Base-by-base conservation (phyloP, 1,140 invertebrate genomes). In the Galleria mellonella region DNA sequence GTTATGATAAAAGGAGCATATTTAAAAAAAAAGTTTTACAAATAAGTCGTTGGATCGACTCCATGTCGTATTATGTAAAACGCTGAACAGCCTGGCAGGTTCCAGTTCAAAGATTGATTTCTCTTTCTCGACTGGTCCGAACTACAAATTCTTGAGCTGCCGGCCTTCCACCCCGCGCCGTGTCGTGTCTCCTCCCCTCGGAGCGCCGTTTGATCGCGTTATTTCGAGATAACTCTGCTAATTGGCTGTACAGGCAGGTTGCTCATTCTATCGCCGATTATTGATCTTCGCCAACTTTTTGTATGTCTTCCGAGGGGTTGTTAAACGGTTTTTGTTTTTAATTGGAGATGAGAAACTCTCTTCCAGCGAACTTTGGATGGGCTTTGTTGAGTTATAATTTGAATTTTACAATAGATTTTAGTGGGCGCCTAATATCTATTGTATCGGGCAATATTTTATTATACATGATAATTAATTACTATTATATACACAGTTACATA, bases 41-140 rank as follows among this genome's bases (percentile, higher is more conserved):
- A 6, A 23, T 3, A 23, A 23, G 6, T 12, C 33, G 32, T 43
- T 41, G 43, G 37, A 43, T 46, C 31, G 47, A 33, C 14, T 33
- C 50, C 51, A 62, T 58, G 35, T 66, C 61, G 64, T 51, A 28
- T 5, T 0, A 1, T 40, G 4, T 55, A 63, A 65, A 55, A 13
- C 4, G 7, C n/a, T 30, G 9, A 3, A 3, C 23, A 32, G 61
- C 59, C 51, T 49, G 48, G 48, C 55, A 60, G 62, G 63, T 64
- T 62, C 58, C n/a, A n/a, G 45, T 42, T 63, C 60, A 71, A 68
- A 75, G 73, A 81, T 81, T 77, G 76, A 81, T 81, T 77, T 58
- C 72, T 70, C 64, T 66, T 63, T 61, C 59, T 65, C 61, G 46
- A 47, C 56, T 49, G 46, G 47, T 31, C 48, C 55, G 46, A 63